Conservation (phyloP, 2,888 invertebrate genomes). For the Nebria brevicollis region DNA sequence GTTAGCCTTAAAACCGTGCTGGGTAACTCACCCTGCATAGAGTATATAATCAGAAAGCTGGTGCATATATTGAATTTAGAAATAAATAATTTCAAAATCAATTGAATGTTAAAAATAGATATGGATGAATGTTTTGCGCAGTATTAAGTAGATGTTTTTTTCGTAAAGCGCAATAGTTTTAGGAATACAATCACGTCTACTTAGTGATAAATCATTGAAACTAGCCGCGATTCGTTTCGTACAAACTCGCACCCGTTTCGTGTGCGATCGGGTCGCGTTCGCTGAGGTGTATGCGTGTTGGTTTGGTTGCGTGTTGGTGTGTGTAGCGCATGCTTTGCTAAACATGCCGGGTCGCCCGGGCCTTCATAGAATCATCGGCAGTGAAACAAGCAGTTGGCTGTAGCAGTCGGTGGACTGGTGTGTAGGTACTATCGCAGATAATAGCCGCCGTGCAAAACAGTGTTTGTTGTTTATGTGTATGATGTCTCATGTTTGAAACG, state of each 20-base stretch:
- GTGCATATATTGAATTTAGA: no score
- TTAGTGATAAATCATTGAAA: not conserved
- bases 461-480: no score
- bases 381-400: not conserved
- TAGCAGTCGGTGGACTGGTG: not conserved
- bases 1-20: no score
- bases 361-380: not conserved
- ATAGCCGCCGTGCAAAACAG: no score
- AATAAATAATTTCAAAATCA: no score
- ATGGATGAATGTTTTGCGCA: no score
- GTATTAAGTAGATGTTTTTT: no score
- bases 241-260: not conserved
- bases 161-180: not conserved
- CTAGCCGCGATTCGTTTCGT: not conserved
- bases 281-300: not conserved
- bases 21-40: no score
- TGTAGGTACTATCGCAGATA: not conserved
- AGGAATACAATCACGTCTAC: not conserved
- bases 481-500: no score
- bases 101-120: no score
- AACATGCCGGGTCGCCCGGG: slow-evolving; percentile 1
- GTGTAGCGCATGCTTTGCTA: slow-evolving; percentile 1
- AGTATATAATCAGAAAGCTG: no score
- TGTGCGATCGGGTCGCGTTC: not conserved
- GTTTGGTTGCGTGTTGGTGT: not conserved